Evolutionary conservation across 2,888 invertebrate species (phyloP).

Genomic region (Diaphora mendica): DNA sequence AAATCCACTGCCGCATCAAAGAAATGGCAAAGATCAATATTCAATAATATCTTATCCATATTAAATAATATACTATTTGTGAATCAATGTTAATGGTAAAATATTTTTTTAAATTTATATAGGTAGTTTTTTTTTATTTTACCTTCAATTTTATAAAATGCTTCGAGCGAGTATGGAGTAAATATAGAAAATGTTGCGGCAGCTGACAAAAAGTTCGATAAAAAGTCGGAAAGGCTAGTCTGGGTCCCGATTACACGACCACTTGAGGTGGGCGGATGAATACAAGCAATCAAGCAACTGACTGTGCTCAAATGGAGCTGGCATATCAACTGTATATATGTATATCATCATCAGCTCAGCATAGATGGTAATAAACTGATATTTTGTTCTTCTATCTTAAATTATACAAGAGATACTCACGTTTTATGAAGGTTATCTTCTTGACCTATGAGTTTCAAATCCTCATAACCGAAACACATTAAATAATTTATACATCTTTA

Average conservation of each 20-base stretch:
- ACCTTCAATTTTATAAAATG: background rate
- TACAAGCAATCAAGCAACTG: slow-evolving; percentile 4
- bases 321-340: background rate
- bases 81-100: too few species aligned
- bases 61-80: too few species aligned
- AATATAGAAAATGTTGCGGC: slow-evolving; percentile 3
- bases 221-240: slow-evolving; percentile 24
- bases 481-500: background rate
- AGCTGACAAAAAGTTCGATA: slow-evolving; percentile 11
- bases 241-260: slow-evolving; percentile 40
- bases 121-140: background rate
- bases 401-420: background rate
- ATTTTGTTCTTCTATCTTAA: background rate
- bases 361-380: too few species aligned
- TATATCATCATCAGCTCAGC: too few species aligned
- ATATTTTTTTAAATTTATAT: too few species aligned
- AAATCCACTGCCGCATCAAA: too few species aligned
- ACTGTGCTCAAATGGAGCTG: background rate
- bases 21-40: too few species aligned
- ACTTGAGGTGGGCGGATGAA: slow-evolving; percentile 43
- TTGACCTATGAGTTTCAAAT: background rate
- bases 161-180: background rate
- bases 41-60: too few species aligned
- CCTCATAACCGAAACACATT: background rate
- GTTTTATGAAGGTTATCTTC: background rate